phyloP scores from a whole-genome alignment of 1,140 invertebrate genomes.

The Scaptodrosophila lebanonensis region DNA sequence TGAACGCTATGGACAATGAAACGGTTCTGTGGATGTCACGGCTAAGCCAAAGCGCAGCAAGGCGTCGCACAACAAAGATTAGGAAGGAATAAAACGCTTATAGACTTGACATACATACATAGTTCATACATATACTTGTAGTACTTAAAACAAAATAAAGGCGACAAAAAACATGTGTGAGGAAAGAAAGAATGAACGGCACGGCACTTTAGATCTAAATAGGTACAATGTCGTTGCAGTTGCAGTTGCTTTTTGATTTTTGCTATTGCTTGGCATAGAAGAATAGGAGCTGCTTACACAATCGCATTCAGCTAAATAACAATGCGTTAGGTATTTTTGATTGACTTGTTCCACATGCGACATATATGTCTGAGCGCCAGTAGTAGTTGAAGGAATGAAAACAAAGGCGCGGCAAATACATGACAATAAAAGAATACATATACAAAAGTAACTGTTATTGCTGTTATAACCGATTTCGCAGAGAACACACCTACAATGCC shows the following conservation, averaged over 20 bases:
- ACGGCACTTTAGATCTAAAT: conserved; percentile 13
- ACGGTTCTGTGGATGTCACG: neutral
- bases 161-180: conserved; percentile 9
- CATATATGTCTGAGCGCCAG: conserved; percentile 46
- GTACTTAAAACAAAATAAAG: conserved; percentile 26
- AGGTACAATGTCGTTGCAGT: conserved; percentile 4
- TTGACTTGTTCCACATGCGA: conserved; percentile 70
- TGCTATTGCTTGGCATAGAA: conserved; percentile 19
- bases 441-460: conserved; percentile 17
- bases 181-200: conserved; percentile 6
- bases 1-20: conserved; percentile 14
- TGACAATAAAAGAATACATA: conserved; percentile 25
- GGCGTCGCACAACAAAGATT: conserved; percentile 11
- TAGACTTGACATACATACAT: conserved; percentile 43
- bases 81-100: conserved; percentile 2
- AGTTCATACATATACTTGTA: no score
- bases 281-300: conserved; percentile 68
- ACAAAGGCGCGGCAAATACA: conserved; percentile 33
- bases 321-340: conserved; percentile 71
- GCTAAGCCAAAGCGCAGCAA: neutral
- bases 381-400: conserved; percentile 15
- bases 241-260: conserved; percentile 5
- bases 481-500: neutral
- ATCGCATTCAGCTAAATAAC: conserved; percentile 76
- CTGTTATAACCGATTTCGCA: conserved; percentile 3